Conservation (phyloP, 2,888 invertebrate genomes). For the Cephonodes hylas region DNA sequence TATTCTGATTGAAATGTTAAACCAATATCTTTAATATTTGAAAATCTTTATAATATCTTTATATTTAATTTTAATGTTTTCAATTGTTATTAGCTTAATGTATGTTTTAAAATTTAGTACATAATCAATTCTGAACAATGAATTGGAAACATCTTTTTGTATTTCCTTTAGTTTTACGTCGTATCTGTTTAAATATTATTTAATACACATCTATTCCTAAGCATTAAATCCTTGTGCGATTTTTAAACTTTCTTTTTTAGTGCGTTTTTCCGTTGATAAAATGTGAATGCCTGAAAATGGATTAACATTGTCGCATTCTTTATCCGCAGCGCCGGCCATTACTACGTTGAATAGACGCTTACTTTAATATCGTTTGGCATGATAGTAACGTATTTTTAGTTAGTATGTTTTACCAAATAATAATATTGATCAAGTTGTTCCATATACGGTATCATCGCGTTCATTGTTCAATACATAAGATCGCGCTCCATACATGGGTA, state of each 20-base stretch:
- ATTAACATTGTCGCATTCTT: constrained; percentile 47
- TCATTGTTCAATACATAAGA: constrained; percentile 65
- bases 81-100: too few relatives aligned
- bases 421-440: constrained; percentile 28
- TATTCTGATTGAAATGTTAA: neutral
- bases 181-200: too few relatives aligned
- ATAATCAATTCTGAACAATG: too few relatives aligned
- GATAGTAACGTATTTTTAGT: neutral
- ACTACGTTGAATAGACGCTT: constrained; percentile 56
- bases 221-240: too few relatives aligned
- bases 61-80: too few relatives aligned
- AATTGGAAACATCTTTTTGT: too few relatives aligned
- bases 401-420: constrained; percentile 14
- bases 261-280: neutral
- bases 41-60: too few relatives aligned
- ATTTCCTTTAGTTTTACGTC: too few relatives aligned
- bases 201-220: too few relatives aligned
- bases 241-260: neutral
- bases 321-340: constrained; percentile 51
- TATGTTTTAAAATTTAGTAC: too few relatives aligned
- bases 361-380: constrained; percentile 18
- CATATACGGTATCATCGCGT: constrained; percentile 46
- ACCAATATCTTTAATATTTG: too few relatives aligned
- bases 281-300: constrained; percentile 11
- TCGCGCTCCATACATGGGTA: constrained; percentile 25